A percentile compares a stretch with the other conserved stretches of the same genome.
Evolutionary conservation across 2,888 invertebrate genomes (phyloP).

Genomic region (Drosophila buzzatii): DNA sequence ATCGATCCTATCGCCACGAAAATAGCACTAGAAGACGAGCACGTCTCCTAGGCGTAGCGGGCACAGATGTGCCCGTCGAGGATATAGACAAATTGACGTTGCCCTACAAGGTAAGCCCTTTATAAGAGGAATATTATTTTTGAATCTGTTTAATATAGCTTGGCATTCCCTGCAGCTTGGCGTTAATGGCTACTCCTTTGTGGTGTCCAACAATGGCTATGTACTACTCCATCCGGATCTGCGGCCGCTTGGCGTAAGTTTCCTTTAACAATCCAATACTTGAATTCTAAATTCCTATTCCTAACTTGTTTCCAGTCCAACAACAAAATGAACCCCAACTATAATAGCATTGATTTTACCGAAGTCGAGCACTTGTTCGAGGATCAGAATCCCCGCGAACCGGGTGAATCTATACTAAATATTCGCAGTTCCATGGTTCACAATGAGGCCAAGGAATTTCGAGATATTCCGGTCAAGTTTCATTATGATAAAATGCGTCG

Average conservation of each 20-base stretch:
- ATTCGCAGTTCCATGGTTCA: slow-evolving; percentile 90
- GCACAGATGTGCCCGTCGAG: slow-evolving; percentile 92
- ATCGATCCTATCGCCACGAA: slow-evolving; percentile 88
- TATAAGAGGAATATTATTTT: background rate
- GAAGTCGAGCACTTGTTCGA: slow-evolving; percentile 96
- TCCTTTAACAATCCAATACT: background rate
- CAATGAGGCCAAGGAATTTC: slow-evolving; percentile 88
- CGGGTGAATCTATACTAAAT: slow-evolving; percentile 87
- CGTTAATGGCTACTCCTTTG: slow-evolving; percentile 98
- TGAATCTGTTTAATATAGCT: background rate
- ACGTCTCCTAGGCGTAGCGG: slow-evolving; percentile 96
- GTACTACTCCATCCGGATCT: slow-evolving; percentile 97
- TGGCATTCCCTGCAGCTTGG: slow-evolving; percentile 89
- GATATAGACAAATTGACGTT: slow-evolving; percentile 95
- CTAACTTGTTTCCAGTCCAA: slow-evolving; percentile 57
- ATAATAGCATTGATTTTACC: slow-evolving; percentile 97
- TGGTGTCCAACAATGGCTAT: slow-evolving; percentile 98
- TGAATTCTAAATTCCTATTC: background rate
- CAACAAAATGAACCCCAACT: slow-evolving; percentile 91
- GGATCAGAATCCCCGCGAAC: slow-evolving; percentile 88
- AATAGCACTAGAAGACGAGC: slow-evolving; percentile 86
- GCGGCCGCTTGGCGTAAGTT: slow-evolving; percentile 91
- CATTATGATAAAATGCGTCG: slow-evolving; percentile 95
- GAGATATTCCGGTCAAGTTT: slow-evolving; percentile 90
- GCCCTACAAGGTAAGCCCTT: slow-evolving; percentile 91